Evolutionary conservation across 2,797 vertebrate genomes (phyloP).

Genomic region (Capromys pilorides): DNA sequence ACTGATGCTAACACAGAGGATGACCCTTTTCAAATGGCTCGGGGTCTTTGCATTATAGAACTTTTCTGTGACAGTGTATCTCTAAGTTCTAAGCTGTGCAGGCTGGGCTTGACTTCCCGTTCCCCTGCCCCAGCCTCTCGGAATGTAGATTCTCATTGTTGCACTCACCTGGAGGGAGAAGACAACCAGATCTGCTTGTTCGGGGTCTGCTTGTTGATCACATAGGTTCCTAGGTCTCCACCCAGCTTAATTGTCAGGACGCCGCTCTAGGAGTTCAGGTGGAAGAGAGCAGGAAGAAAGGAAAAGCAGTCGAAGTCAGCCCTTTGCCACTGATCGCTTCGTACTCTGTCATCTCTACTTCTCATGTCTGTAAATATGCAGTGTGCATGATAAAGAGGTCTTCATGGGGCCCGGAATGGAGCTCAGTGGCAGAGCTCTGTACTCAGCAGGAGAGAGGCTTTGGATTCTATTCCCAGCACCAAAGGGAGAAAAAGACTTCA

Average conservation of each 20-base stretch:
- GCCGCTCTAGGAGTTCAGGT: conserved; percentile 87
- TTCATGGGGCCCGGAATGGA: neutral
- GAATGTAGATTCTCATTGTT: neutral
- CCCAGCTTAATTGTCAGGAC: conserved; percentile 94
- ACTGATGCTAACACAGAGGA: accelerated
- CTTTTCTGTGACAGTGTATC: neutral
- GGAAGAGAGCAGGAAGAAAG: neutral
- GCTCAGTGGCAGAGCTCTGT: too few relatives aligned
- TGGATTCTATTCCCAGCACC: neutral
- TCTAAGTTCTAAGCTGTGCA: too few relatives aligned
- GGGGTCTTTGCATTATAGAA: neutral
- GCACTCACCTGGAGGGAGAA: conserved; percentile 93
- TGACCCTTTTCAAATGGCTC: neutral
- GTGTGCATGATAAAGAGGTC: neutral
- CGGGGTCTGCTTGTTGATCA: conserved; percentile 98
- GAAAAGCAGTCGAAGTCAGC: conserved; percentile 23
- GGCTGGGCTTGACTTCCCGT: neutral
- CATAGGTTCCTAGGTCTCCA: conserved; percentile 92
- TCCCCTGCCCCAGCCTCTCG: neutral
- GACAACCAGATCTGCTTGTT: conserved; percentile 98
- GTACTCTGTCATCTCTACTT: neutral
- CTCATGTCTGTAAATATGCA: neutral
- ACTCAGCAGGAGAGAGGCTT: neutral
- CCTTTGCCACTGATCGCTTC: neutral
- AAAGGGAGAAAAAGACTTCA: neutral